Evolutionary conservation across 2,888 invertebrate species (phyloP).

Genomic region (Scaptodrosophila latifasciaeformis): DNA sequence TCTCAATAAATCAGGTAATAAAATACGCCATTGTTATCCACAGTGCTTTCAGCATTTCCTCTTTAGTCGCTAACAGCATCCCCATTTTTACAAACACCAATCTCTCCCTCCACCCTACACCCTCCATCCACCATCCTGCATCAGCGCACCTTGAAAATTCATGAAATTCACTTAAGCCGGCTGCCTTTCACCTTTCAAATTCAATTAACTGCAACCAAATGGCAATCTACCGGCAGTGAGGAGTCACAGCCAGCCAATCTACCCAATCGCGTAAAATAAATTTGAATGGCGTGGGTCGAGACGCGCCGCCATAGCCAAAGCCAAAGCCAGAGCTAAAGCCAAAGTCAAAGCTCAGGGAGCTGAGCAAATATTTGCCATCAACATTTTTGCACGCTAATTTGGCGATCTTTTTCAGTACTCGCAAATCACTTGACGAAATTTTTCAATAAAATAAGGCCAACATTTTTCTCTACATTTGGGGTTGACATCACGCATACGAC

Average conservation of each 20-base stretch:
- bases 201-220: conserved; percentile 66
- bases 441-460: background rate
- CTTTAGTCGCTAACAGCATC: conserved; percentile 6
- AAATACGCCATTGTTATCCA: conserved; percentile 59
- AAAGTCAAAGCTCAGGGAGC: conserved; percentile 63
- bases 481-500: conserved; percentile 62
- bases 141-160: too few species aligned
- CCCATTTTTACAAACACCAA: too few species aligned
- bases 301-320: background rate
- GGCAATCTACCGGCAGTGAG: conserved; percentile 46
- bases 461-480: conserved; percentile 52
- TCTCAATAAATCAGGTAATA: conserved; percentile 56
- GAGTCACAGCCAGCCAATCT: too few species aligned
- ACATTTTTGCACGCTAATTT: conserved; percentile 68
- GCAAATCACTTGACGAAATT: background rate
- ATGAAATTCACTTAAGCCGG: conserved; percentile 5
- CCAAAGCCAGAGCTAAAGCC: too few species aligned
- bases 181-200: conserved; percentile 65
- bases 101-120: too few species aligned
- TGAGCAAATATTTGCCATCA: conserved; percentile 62
- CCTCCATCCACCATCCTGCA: conserved; percentile 6
- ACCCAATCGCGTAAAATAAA: background rate
- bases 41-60: conserved; percentile 23
- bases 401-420: background rate
- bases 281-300: background rate